Evolutionary conservation across 2,888 invertebrate species (phyloP), one percentile per base, ranked within the genome.

Genomic region (Liopterus haemorrhoidalis): DNA sequence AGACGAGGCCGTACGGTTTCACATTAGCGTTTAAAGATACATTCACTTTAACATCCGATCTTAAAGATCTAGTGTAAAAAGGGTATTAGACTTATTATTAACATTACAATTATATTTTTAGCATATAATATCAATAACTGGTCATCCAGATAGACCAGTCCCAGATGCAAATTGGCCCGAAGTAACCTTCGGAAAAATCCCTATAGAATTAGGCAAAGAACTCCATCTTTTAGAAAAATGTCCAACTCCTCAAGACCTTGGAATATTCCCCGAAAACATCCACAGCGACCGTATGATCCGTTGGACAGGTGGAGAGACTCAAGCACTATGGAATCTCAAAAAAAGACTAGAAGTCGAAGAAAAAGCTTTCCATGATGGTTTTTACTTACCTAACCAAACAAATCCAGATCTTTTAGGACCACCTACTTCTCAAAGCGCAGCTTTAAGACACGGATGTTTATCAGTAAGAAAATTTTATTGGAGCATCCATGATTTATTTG

Each of bases 381-480:
- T 70, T 8, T 79, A 78, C 54, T 63, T 83, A 53, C 83, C 84
- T 1, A 84, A 83, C 48, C 83, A 84, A 59, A 75, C 78, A 2
- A 70, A 67, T 53, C 83, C 84, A 0, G 81, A 85, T 50, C 67
- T 85, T 30, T 63, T 81, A 8, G 81, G 81, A 0, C 74, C 77
- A 2, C 78, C 84, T 0, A 75, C 79, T 48, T 82, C 82, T 2
- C 66, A 82, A 63, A 82, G 82, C 54, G 79, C 84, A 1, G 81
- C 83, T 32, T 68, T 85, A 3, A 71, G 82, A 2, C 82, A 81
- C 56, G 85, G 85, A 11, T 82, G 82, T 57, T 67, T 84, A 2
- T 84, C 84, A 9, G 79, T 83, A 1, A 69, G 84, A 16, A 75
- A 76, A 30, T 82, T 85, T 60, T 85, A 82, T 61, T 85, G 84